These are phyloP conservation scores for Garrulus glandarius DNA, from an alignment of 2,797 vertebrate genomes.

Conservation along the genomic window DNA sequence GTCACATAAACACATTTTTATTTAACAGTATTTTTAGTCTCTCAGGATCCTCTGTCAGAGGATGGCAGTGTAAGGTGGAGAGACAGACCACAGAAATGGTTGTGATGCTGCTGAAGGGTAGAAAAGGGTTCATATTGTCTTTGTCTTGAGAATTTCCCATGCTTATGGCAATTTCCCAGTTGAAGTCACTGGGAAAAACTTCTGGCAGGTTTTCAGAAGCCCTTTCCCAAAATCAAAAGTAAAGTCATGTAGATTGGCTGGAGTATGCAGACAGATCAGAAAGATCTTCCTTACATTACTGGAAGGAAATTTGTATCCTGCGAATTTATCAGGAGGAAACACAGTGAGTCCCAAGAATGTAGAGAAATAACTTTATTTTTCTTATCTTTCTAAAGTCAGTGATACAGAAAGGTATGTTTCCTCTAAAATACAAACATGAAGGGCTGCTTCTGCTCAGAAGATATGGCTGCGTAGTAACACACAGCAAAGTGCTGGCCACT, in stretches of 20 bases:
- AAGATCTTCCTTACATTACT: not conserved
- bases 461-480: not conserved
- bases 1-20: not conserved
- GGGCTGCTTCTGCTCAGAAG: not conserved
- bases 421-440: not conserved
- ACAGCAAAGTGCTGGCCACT: not conserved
- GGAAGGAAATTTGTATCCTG: not conserved
- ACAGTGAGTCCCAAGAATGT: not conserved
- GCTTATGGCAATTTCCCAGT: not conserved
- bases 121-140: not conserved
- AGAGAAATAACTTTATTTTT: not conserved
- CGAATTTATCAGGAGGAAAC: not conserved
- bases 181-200: not conserved
- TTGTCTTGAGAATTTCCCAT: not conserved
- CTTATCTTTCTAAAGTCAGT: not conserved
- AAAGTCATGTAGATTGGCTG: not conserved
- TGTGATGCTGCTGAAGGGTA: not conserved
- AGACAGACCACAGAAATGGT: not conserved
- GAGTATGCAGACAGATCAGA: not conserved
- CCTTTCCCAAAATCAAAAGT: not conserved
- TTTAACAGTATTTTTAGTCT: not conserved
- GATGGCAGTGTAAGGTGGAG: not conserved
- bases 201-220: not conserved
- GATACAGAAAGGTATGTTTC: not conserved
- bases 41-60: not conserved